Percentiles rank a stretch among this genome's conserved stretches.
Conservation (phyloP, 2,113 vertebrate species). For the Tiliqua scincoides region DNA sequence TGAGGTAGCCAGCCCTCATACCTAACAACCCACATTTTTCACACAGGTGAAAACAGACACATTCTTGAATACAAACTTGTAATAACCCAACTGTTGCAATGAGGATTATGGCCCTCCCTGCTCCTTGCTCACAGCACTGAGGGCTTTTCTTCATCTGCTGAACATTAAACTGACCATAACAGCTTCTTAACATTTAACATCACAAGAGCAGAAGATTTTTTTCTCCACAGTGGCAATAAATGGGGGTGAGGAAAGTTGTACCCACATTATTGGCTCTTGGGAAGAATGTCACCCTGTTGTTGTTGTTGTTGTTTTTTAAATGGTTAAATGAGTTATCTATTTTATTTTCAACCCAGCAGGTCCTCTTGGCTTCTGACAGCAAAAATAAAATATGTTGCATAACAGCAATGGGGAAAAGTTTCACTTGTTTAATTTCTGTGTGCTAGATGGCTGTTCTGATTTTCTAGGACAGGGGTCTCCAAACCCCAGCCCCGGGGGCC, state of each 20-base stretch:
- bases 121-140: background rate
- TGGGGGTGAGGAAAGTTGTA: background rate
- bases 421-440: background rate
- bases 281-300: too few species aligned
- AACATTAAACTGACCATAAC: too few species aligned
- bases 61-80: background rate
- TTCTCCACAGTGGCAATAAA: background rate
- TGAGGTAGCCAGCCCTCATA: background rate
- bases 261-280: background rate
- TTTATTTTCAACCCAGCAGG: too few species aligned
- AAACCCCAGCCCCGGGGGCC: too few species aligned
- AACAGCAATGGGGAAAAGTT: background rate
- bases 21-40: background rate
- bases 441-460: background rate
- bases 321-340: too few species aligned
- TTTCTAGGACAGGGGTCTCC: too few species aligned
- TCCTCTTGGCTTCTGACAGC: too few species aligned
- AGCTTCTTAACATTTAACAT: too few species aligned
- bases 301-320: background rate
- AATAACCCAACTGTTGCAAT: background rate
- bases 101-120: background rate
- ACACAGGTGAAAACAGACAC: background rate
- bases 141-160: background rate
- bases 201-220: background rate
- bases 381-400: too few species aligned